Percentiles rank a stretch among this genome's conserved stretches.
phyloP scores from a whole-genome alignment of 2,888 invertebrate genomes.

The Oxycera nigricornis region DNA sequence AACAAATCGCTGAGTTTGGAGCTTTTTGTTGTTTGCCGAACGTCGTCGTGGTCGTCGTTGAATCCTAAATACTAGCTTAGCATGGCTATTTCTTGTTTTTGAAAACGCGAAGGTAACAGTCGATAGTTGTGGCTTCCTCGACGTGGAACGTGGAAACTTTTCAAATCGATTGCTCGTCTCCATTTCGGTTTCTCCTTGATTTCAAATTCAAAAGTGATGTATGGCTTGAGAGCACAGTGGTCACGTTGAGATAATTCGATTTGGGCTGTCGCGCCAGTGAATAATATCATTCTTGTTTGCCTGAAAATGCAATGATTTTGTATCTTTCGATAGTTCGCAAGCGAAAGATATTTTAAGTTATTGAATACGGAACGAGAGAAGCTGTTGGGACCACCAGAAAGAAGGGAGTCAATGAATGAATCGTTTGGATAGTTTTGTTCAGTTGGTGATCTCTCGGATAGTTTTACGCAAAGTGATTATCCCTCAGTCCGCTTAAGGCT shows the following conservation, averaged over 20 bases:
- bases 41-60: not conserved
- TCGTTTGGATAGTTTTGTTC: not conserved
- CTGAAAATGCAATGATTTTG: not conserved
- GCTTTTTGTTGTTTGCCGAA: constrained; percentile 9
- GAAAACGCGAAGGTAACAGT: constrained; percentile 21
- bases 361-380: not conserved
- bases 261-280: not conserved
- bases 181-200: not conserved
- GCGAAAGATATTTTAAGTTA: constrained; percentile 30
- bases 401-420: not conserved
- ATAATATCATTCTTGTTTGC: not conserved
- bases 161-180: not conserved
- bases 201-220: not conserved
- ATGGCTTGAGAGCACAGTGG: not conserved
- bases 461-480: too few relatives aligned
- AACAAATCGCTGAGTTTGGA: constrained; percentile 13
- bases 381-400: too few relatives aligned
- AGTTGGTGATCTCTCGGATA: not conserved
- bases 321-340: constrained; percentile 16
- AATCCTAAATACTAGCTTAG: not conserved
- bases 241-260: not conserved
- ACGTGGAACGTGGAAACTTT: constrained; percentile 5
- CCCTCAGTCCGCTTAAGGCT: too few relatives aligned
- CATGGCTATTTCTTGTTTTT: constrained; percentile 24
- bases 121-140: constrained; percentile 4